Conservation (phyloP, 2,797 vertebrate genomes). For the Momotus momota region DNA sequence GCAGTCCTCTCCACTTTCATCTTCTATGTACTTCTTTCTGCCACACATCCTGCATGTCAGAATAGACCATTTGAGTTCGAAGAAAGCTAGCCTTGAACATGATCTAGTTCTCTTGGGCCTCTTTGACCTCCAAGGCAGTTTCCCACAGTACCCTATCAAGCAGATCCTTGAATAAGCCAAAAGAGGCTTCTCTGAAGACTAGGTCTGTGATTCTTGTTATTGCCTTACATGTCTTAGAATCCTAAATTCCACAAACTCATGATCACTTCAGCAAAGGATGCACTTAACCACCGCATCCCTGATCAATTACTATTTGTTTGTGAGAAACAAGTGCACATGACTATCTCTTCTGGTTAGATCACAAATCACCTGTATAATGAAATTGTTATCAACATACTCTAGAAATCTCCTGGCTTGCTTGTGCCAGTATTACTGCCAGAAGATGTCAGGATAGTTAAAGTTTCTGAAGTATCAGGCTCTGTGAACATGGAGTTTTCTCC, state of each 20-base stretch:
- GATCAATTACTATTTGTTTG: background rate
- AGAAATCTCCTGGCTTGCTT: background rate
- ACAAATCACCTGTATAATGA: background rate
- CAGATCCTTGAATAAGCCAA: background rate
- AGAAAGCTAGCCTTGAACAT: background rate
- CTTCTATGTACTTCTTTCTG: background rate
- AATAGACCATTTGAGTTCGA: background rate
- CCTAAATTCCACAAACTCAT: background rate
- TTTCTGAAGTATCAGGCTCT: background rate
- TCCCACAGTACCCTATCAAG: background rate
- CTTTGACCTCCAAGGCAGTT: background rate
- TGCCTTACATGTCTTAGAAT: background rate
- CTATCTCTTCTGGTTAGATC: background rate
- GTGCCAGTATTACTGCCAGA: background rate
- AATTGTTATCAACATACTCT: background rate
- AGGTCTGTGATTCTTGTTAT: background rate
- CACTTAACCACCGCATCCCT: background rate
- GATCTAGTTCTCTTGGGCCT: background rate
- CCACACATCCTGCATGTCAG: background rate
- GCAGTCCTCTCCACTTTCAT: background rate
- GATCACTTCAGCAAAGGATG: background rate
- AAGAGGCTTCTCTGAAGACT: background rate
- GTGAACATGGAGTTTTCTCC: background rate
- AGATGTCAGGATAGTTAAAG: background rate
- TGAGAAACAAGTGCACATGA: background rate